Evolutionary conservation across 2,888 invertebrate species (phyloP).

Genomic region (Pasiphila rectangulata): DNA sequence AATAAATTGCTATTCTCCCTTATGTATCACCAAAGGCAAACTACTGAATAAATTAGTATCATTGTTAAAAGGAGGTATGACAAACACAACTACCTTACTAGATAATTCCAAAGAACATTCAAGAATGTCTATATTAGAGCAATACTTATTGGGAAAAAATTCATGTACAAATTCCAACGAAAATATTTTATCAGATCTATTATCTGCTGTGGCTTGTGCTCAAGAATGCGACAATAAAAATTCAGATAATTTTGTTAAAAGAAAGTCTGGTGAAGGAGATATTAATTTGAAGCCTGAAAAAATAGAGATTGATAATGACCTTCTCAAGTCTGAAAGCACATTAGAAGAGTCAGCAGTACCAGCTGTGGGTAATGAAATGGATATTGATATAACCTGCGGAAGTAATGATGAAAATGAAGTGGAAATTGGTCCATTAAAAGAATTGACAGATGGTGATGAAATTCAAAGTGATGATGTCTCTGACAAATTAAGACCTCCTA

Average conservation of each 20-base stretch:
- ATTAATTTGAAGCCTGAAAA: conserved; percentile 59
- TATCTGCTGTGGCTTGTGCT: conserved; percentile 82
- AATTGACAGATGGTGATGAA: conserved; percentile 65
- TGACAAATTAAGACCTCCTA: conserved; percentile 62
- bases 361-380: conserved; percentile 76
- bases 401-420: conserved; percentile 70
- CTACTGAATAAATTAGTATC: conserved; percentile 85
- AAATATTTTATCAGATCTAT: conserved; percentile 81
- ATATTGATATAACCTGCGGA: conserved; percentile 69
- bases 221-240: conserved; percentile 81
- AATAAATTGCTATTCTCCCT: conserved; percentile 88
- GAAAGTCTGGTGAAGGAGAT: conserved; percentile 62
- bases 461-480: conserved; percentile 49
- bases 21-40: conserved; percentile 87
- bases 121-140: conserved; percentile 86
- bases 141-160: conserved; percentile 83
- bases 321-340: conserved; percentile 77
- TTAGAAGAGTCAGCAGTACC: conserved; percentile 76
- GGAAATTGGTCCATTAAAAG: conserved; percentile 75
- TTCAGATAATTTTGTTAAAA: conserved; percentile 68
- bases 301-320: conserved; percentile 44
- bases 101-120: conserved; percentile 68
- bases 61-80: conserved; percentile 82
- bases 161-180: conserved; percentile 68
- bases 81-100: conserved; percentile 66